These are phyloP conservation scores for Hanleya hanleyi DNA, from an alignment of 2,888 invertebrate genomes.

Conservation along the genomic window DNA sequence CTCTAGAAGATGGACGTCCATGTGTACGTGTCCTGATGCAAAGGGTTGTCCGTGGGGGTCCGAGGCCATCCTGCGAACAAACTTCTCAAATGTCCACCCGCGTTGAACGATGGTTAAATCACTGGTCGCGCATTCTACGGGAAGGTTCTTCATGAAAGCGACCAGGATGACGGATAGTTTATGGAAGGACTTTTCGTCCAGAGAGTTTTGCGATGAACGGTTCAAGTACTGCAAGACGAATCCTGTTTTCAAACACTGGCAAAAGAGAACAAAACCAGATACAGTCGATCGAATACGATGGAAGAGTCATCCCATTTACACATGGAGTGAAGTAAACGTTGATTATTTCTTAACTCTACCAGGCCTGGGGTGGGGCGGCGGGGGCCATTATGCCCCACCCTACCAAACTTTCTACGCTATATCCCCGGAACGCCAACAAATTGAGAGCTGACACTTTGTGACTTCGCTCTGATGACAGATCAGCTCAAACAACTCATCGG, in stretches of 20 bases:
- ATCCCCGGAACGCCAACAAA: too few species aligned
- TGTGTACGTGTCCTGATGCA: not conserved
- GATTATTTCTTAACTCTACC: too few species aligned
- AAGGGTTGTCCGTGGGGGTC: not conserved
- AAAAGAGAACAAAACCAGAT: too few species aligned
- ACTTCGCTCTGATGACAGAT: too few species aligned
- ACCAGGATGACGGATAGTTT: not conserved
- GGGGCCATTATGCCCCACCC: too few species aligned
- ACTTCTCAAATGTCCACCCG: not conserved
- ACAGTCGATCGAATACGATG: too few species aligned
- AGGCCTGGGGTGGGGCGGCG: too few species aligned
- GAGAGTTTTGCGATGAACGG: not conserved
- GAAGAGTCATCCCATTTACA: too few species aligned
- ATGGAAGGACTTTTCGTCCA: not conserved
- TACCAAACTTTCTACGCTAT: too few species aligned
- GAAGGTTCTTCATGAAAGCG: not conserved
- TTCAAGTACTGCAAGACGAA: not conserved
- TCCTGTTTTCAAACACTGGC: not conserved
- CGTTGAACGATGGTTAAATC: not conserved
- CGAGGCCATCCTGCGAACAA: not conserved
- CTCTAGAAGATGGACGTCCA: not conserved
- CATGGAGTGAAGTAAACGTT: too few species aligned
- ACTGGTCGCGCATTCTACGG: not conserved
- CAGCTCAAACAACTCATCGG: too few species aligned
- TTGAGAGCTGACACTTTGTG: too few species aligned